phyloP scores from a whole-genome alignment of 2,113 vertebrate species.

The Neolamprologus fasciatus region DNA sequence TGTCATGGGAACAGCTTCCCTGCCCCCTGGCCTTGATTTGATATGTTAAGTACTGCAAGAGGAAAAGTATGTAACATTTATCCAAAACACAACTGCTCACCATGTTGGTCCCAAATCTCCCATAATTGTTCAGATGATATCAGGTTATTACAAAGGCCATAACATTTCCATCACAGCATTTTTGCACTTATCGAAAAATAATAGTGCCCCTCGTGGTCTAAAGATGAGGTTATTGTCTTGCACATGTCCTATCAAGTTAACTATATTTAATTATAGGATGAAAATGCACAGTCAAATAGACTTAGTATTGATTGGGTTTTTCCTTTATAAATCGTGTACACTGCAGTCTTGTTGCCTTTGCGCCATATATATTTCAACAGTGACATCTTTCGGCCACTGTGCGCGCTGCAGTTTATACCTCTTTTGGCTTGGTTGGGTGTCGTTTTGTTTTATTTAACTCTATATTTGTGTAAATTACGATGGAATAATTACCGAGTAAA shows the following conservation, averaged over 20 bases:
- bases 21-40: background rate
- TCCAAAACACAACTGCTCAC: background rate
- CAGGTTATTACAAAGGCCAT: background rate
- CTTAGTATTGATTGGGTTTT: background rate
- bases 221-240: background rate
- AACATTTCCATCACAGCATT: background rate
- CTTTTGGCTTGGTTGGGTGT: background rate
- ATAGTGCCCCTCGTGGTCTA: background rate
- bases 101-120: background rate
- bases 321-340: background rate
- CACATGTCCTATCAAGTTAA: background rate
- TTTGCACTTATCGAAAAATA: background rate
- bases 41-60: background rate
- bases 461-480: no score
- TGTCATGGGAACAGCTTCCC: background rate
- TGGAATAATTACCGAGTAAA: background rate
- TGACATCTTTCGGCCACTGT: constrained; percentile 13
- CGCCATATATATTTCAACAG: background rate
- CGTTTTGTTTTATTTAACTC: background rate
- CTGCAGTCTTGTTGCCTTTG: background rate
- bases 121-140: background rate
- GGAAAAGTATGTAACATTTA: background rate
- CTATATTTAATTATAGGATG: background rate
- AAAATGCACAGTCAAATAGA: background rate
- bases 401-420: background rate